Conservation (phyloP, 2,113 vertebrate genomes). For the Australoheros scitulus region DNA sequence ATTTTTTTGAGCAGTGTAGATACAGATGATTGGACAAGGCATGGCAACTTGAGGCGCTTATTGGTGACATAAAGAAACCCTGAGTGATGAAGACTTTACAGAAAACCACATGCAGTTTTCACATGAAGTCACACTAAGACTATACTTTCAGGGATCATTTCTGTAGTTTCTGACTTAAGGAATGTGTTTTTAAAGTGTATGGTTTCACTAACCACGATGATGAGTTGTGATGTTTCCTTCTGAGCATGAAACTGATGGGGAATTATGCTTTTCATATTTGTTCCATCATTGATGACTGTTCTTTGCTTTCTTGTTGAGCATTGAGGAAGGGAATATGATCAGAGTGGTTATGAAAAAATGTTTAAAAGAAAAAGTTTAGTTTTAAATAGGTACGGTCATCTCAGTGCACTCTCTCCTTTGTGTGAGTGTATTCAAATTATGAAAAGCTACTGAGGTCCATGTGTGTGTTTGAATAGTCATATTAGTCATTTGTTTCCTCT, state of each 20-base stretch:
- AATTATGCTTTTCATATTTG: not conserved
- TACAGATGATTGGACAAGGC: too few species aligned
- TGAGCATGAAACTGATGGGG: slow-evolving; percentile 7
- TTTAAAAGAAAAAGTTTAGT: too few species aligned
- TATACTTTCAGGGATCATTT: slow-evolving; percentile 39
- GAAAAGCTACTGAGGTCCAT: too few species aligned
- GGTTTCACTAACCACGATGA: not conserved
- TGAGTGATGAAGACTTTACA: not conserved
- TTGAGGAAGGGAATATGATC: slow-evolving; percentile 35
- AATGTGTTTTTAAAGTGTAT: not conserved
- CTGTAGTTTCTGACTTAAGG: slow-evolving; percentile 45
- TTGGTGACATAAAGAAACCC: accelerated
- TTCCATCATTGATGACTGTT: slow-evolving; percentile 69
- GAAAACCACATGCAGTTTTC: not conserved
- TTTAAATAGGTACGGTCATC: too few species aligned
- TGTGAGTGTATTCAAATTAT: too few species aligned
- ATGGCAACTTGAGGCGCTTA: too few species aligned
- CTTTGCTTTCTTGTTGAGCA: not conserved
- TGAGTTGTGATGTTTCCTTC: not conserved
- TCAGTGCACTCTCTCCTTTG: too few species aligned
- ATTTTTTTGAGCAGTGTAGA: too few species aligned
- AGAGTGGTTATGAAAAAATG: slow-evolving; percentile 44
- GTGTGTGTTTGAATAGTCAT: too few species aligned
- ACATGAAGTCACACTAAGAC: accelerated
- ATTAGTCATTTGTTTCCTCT: too few species aligned